Evolutionary conservation across 1,140 invertebrate genomes (phyloP).

Genomic region (Euglossa dilemma): DNA sequence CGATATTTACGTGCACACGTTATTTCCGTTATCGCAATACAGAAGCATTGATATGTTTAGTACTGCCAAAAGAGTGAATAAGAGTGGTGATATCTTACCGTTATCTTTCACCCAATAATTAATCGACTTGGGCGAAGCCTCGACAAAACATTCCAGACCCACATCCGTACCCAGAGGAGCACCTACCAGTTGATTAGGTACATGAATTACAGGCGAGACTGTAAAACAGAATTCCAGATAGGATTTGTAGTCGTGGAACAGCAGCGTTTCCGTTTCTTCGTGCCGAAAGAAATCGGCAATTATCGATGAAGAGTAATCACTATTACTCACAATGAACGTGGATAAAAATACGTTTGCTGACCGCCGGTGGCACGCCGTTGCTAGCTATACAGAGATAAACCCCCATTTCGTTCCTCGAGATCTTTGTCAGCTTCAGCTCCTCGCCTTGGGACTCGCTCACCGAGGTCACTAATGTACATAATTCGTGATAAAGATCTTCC

Average conservation of each 20-base stretch:
- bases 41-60: no score
- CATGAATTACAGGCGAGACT: slow-evolving; percentile 94
- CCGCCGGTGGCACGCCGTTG: slow-evolving; percentile 90
- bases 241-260: slow-evolving; percentile 14
- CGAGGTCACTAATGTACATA: slow-evolving; percentile 24
- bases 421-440: slow-evolving; percentile 89
- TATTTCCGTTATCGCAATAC: no score
- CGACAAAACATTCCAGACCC: slow-evolving; percentile 93
- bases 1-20: no score
- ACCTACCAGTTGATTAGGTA: slow-evolving; percentile 94
- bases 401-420: slow-evolving; percentile 94
- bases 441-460: slow-evolving; percentile 85
- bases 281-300: slow-evolving; percentile 24
- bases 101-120: slow-evolving; percentile 93
- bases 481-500: not conserved
- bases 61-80: not conserved
- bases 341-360: slow-evolving; percentile 92
- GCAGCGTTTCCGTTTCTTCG: slow-evolving; percentile 1
- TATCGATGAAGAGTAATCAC: slow-evolving; percentile 33
- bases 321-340: slow-evolving; percentile 92
- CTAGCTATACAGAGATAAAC: slow-evolving; percentile 93
- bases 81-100: slow-evolving; percentile 83
- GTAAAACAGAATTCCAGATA: slow-evolving; percentile 73
- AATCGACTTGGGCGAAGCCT: slow-evolving; percentile 94
- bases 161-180: slow-evolving; percentile 94